Evolutionary conservation across 92 coral and sea anemone species (phyloP).

Genomic region (Bergia sp.): DNA sequence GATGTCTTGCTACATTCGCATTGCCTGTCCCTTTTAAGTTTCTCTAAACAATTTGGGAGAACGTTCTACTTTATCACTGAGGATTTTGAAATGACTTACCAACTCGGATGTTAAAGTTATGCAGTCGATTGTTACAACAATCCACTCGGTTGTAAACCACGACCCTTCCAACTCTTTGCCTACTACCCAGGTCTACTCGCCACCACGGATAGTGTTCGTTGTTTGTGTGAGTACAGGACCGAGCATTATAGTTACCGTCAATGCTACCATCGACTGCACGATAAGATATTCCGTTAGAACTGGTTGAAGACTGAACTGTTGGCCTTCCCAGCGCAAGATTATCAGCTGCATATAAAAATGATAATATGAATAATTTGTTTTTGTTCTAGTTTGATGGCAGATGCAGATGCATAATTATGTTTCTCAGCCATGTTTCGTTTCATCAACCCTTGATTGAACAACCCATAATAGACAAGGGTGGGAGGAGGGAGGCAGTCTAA

Average conservation of each 20-base stretch:
- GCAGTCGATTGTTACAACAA: slow-evolving; percentile 27
- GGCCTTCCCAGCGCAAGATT: neutral
- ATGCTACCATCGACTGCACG: neutral
- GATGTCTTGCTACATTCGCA: no score
- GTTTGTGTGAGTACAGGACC: neutral
- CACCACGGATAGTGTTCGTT: neutral
- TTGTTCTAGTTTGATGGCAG: no score
- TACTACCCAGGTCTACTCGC: slow-evolving; percentile 22
- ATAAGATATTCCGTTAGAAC: neutral
- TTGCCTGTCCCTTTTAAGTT: no score
- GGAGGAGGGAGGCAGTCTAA: no score
- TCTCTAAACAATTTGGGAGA: no score
- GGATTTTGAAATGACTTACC: neutral
- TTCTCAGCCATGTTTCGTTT: no score
- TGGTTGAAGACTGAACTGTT: neutral
- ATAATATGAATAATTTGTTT: no score
- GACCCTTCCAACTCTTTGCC: slow-evolving; percentile 10
- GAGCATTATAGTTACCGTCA: neutral
- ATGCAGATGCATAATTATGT: no score
- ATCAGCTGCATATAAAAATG: no score
- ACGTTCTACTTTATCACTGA: no score
- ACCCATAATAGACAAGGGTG: no score
- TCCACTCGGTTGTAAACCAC: slow-evolving; percentile 29
- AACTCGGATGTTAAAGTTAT: slow-evolving; percentile 10
- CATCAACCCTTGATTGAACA: no score